Evolutionary conservation across 1,140 invertebrate species (phyloP), one percentile per base, ranked within the genome.

Genomic region (Drosophila bifasciata): DNA sequence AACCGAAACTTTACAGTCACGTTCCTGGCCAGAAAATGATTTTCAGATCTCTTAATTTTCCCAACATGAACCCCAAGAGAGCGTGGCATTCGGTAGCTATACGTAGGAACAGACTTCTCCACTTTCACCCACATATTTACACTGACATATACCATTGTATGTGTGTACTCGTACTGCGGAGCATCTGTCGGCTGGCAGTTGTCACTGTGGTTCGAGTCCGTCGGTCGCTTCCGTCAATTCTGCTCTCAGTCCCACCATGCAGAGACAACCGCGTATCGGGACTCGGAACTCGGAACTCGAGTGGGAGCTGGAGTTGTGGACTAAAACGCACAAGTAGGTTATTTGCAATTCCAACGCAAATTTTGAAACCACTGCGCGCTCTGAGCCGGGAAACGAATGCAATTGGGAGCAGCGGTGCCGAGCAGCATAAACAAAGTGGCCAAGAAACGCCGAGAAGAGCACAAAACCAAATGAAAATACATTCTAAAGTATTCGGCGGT

Each of bases 311-410:
- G 13, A 46, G 32, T 36, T 36, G 32, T 5, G 32, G 32, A 5
- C 11, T 5, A 36, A 36, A 36, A 25, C 52, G 21, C 59, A 41
- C 71, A 71, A 49, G 62, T 48, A 46, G 41, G 46, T 55, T 67
- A 71, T 78, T 71, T 71, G 67, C 72, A 62, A 66, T 78, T 71
- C 48, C 56, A 57, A 46, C 36, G 60, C 51, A 77, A 63, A 69
- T 36, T 36, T 13, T 36, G 32, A 36, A 36, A 36, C 32, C 32
- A 13, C 32, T 36, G 32, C 32, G 32, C 58, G 43, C 60, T 41
- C 44, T 17, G 48, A 55, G 53, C 52, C 51, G 36, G 53, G 46
- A 15, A 60, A 13, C 32, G 32, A 36, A 13, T 11, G 32, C 11
- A 36, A 5, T 36, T 13, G 11, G 32, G 61, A 21, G n/a, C 13